Percentiles rank a stretch among this genome's conserved stretches.
Conservation (phyloP, 2,888 invertebrate species). For the Terebella lapidaria region DNA sequence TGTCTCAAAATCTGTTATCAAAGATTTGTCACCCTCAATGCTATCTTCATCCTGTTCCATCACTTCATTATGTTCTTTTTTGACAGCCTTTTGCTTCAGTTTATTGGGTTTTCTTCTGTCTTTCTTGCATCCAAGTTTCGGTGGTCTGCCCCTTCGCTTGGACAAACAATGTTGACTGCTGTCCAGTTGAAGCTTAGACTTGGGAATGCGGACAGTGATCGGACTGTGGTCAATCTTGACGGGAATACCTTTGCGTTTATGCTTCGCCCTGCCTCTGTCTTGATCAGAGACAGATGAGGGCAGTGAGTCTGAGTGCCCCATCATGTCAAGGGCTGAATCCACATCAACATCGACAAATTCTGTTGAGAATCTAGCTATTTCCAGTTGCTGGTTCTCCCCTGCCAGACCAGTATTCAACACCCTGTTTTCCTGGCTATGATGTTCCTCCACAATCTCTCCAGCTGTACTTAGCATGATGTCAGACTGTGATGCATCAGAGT, state of each 20-base stretch:
- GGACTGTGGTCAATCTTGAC: neutral
- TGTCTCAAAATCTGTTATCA: neutral
- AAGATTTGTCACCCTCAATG: neutral
- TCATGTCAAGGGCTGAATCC: too few relatives aligned
- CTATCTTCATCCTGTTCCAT: neutral
- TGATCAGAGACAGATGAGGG: too few relatives aligned
- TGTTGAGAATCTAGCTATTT: too few relatives aligned
- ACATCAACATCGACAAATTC: too few relatives aligned
- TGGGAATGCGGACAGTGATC: neutral
- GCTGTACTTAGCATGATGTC: too few relatives aligned
- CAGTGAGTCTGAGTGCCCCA: too few relatives aligned
- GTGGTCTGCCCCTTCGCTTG: neutral
- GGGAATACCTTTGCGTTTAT: neutral
- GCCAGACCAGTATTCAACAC: too few relatives aligned
- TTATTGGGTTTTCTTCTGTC: neutral
- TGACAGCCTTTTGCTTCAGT: neutral
- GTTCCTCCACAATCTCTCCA: too few relatives aligned
- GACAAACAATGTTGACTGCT: neutral
- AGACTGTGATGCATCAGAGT: too few relatives aligned
- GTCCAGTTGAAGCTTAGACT: neutral
- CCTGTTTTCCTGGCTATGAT: too few relatives aligned
- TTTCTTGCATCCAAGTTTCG: neutral
- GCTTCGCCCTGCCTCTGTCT: too few relatives aligned
- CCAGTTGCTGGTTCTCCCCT: too few relatives aligned
- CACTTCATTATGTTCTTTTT: neutral